Percentiles rank a stretch among this genome's conserved stretches.
Conservation (phyloP, 2,888 invertebrate species). For the Strigamia crassipes region DNA sequence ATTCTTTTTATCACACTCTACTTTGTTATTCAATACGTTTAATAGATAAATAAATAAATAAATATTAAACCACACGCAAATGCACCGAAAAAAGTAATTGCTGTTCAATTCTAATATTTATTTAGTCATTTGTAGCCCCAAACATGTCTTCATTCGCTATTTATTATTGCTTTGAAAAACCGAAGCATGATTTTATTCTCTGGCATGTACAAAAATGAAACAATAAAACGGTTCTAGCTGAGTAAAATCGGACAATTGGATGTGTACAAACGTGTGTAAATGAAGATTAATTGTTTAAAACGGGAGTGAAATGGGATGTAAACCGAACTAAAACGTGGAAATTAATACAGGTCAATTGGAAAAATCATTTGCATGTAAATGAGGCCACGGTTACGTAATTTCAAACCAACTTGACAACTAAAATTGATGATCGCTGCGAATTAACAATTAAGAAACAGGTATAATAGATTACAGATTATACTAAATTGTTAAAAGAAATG, state of each 20-base stretch:
- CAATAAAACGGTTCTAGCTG: no score
- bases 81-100: no score
- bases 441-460: background rate
- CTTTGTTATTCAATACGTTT: no score
- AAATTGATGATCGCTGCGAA: background rate
- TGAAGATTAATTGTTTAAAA: constrained; percentile 29
- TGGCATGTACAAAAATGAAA: no score
- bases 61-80: no score
- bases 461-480: background rate
- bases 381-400: constrained; percentile 1
- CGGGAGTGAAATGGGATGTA: background rate
- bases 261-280: constrained; percentile 1
- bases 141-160: no score
- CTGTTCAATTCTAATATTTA: no score
- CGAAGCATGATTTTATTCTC: no score
- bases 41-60: no score
- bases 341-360: constrained; percentile 37
- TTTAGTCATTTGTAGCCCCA: no score
- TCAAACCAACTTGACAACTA: constrained; percentile 1
- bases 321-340: constrained; percentile 22
- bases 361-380: constrained; percentile 22
- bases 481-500: background rate
- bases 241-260: background rate
- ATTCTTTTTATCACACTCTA: no score
- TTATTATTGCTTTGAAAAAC: no score